Evolutionary conservation across 2,888 invertebrate species (phyloP), one percentile per base, ranked within the genome.

Genomic region (Merodon equestris): DNA sequence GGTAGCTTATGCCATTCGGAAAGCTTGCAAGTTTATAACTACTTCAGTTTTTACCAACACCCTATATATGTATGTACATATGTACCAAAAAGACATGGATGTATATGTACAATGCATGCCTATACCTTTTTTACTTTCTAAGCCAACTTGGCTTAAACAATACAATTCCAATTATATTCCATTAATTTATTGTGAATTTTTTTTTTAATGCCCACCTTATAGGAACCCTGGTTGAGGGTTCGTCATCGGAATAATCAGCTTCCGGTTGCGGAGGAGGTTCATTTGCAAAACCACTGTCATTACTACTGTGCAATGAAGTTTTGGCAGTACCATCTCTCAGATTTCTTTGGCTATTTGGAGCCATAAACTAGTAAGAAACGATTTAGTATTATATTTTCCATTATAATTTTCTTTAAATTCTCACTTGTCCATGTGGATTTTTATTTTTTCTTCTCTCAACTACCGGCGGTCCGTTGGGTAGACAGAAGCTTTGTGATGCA

Each of bases 251-350:
- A 88, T 96, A 96, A 89, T 96, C 96, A 73, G 96, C 93, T 89
- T 96, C 96, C 17, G 96, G 96, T 85, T 95, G 95, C 19, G 93
- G 94, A 2, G 96, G 96, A 34, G 92, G 92, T 86, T 96, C 96
- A 87, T 96, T 96, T 85, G 96, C 95, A 88, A 96, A 96, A 13
- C 96, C 96, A 83, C 96, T 96, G 89, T 96, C 96, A 88, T 96
- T 96, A 87, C 96, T 96, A 89, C 96, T 96, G 88, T 96, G 96
- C 83, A 96, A 91, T 44, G 95, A 96, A 1, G 93, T 92, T 86
- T 93, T 94, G 72, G 93, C 93, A 50, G 93, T 93, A 18, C 86
- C 87, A 63, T 83, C 82, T 27, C 83, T 71, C 9, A 81, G 50
- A 72, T 86, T 85, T 74, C 84, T 84, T 18, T 75, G 81, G 18